Conservation (phyloP, 2,888 invertebrate species). For the Conomelus anceps region DNA sequence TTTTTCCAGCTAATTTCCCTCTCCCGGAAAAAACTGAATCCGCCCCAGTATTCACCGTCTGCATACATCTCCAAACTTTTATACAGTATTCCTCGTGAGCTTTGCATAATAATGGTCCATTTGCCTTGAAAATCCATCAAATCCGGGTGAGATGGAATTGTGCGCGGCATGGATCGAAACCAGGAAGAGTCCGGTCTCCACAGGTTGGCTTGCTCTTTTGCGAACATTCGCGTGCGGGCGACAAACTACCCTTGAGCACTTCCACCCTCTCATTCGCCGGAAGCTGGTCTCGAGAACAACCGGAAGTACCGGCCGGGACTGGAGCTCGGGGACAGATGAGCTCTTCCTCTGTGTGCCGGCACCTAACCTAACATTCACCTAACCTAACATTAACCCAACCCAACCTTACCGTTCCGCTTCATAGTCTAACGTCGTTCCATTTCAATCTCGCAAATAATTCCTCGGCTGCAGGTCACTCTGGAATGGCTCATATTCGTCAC, state of each 20-base stretch:
- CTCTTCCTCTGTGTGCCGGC: not conserved
- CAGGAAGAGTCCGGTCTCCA: not conserved
- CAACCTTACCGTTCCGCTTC: not conserved
- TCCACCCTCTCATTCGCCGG: not conserved
- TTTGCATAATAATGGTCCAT: not conserved
- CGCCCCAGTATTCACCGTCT: too few relatives aligned
- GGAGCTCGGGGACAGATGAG: not conserved
- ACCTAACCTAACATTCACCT: not conserved
- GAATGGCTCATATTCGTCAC: not conserved
- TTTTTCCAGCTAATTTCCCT: too few relatives aligned
- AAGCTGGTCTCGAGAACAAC: not conserved
- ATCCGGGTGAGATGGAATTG: not conserved
- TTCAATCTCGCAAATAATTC: not conserved
- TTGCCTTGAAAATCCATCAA: not conserved
- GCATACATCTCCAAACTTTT: too few relatives aligned
- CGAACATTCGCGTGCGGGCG: not conserved
- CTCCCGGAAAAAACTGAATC: too few relatives aligned
- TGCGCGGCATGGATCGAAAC: not conserved
- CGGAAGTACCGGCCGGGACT: not conserved
- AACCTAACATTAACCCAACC: not conserved
- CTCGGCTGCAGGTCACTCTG: not conserved
- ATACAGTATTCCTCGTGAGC: too few relatives aligned
- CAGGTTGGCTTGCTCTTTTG: not conserved
- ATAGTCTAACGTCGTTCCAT: not conserved
- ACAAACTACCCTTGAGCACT: not conserved